Percentiles rank a stretch among this genome's conserved stretches.
These are phyloP conservation scores for Trachelus stipa DNA, from an alignment of 2,888 invertebrate genomes.

Conservation along the genomic window DNA sequence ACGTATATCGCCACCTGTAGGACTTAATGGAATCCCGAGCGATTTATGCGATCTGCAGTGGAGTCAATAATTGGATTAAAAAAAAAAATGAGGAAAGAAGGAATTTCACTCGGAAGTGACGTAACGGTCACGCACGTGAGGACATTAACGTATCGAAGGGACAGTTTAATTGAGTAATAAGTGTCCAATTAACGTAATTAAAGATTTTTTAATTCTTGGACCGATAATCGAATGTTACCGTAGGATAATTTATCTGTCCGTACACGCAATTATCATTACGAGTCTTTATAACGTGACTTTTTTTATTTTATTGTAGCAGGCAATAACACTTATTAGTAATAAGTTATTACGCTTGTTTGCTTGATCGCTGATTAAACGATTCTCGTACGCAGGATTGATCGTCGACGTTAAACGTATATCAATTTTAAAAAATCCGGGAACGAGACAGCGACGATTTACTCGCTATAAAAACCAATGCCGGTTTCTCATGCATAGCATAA, in stretches of 20 bases:
- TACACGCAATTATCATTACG: neutral
- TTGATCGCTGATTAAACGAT: neutral
- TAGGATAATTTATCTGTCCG: neutral
- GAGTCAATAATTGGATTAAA: neutral
- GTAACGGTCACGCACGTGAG: neutral
- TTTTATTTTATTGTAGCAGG: neutral
- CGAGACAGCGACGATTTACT: neutral
- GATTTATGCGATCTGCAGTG: neutral
- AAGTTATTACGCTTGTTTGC: neutral
- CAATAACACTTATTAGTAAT: neutral
- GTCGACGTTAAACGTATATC: neutral
- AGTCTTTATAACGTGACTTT: neutral
- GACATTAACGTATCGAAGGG: neutral
- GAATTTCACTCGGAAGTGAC: neutral
- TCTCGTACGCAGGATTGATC: neutral
- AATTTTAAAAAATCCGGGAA: neutral
- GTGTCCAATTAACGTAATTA: neutral
- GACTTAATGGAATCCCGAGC: neutral
- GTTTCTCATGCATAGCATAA: slow-evolving; percentile 31
- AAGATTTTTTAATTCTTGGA: neutral
- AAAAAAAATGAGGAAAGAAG: neutral
- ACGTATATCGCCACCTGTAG: neutral
- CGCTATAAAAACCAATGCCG: neutral
- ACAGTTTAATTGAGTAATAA: neutral
- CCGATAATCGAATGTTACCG: neutral